A percentile compares a stretch with the other conserved stretches of the same genome.
Conservation (phyloP, 2,888 invertebrate species). For the Cheilosia urbana region DNA sequence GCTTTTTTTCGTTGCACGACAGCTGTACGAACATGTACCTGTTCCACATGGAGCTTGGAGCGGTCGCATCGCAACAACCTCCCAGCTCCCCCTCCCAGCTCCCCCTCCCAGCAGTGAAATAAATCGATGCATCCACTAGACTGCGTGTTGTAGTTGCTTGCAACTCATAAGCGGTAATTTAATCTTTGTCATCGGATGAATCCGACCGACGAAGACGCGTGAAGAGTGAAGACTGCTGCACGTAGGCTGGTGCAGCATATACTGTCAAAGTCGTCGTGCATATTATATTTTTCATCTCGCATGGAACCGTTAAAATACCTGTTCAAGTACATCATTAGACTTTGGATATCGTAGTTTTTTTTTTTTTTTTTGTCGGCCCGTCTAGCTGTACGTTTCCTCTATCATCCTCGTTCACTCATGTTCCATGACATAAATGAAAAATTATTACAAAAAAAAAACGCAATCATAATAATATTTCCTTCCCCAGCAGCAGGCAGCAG, state of each 20-base stretch:
- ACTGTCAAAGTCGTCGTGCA: conserved; percentile 25
- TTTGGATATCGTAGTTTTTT: conserved; percentile 18
- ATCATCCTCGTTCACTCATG: conserved; percentile 34
- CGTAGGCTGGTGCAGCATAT: conserved; percentile 2
- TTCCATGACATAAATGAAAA: conserved; percentile 62
- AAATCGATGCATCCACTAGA: conserved; percentile 45
- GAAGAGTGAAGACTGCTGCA: conserved; percentile 1
- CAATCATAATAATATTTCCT: conserved; percentile 61
- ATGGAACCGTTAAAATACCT: conserved; percentile 56
- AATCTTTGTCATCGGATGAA: conserved; percentile 63
- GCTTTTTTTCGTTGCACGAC: conserved; percentile 33
- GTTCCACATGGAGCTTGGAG: conserved; percentile 33
- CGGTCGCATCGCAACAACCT: conserved; percentile 33
- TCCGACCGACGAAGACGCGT: conserved; percentile 28
- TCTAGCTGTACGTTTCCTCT: conserved; percentile 25
- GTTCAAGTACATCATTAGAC: conserved; percentile 53
- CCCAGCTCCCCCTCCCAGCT: too few relatives aligned
- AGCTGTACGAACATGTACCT: conserved; percentile 24
- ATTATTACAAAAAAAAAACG: conserved; percentile 49
- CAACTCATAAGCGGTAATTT: conserved; percentile 47
- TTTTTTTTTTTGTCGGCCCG: conserved; percentile 14
- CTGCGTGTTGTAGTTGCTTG: conserved; percentile 27
- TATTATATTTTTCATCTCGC: conserved; percentile 24
- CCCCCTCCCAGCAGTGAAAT: conserved; percentile 40
- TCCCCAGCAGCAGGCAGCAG: conserved; percentile 7